A percentile compares a stretch with the other conserved stretches of the same genome.
Evolutionary conservation across 2,113 vertebrate genomes (phyloP).

Genomic region (Naja naja): DNA sequence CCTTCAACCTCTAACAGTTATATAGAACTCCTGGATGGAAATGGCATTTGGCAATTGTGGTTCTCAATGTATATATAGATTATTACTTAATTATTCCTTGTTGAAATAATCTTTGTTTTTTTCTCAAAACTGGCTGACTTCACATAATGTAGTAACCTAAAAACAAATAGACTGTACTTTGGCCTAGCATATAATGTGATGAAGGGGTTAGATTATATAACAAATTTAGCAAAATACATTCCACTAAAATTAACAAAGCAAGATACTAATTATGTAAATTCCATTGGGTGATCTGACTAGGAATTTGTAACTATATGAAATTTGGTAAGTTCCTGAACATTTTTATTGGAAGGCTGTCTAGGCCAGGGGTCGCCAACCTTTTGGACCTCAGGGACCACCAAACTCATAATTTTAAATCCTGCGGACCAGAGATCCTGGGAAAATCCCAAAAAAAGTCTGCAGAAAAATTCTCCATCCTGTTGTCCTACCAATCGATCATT

Average conservation of each 20-base stretch:
- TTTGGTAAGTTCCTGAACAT: not conserved
- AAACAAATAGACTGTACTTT: not conserved
- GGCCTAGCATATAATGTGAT: not conserved
- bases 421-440: too few species aligned
- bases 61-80: not conserved
- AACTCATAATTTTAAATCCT: too few species aligned
- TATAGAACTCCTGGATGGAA: not conserved
- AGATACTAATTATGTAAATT: not conserved
- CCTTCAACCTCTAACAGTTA: not conserved
- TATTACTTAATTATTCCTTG: not conserved
- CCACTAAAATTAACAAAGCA: not conserved
- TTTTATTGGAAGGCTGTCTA: not conserved
- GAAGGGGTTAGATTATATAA: not conserved
- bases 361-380: too few species aligned
- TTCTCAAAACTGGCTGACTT: not conserved
- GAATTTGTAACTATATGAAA: not conserved
- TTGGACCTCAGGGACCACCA: too few species aligned
- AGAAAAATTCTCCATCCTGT: too few species aligned
- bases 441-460: too few species aligned
- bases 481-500: too few species aligned
- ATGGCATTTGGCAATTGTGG: not conserved
- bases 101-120: not conserved
- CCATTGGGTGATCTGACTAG: not conserved
- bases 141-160: not conserved
- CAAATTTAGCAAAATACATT: not conserved